A percentile compares a stretch with the other conserved stretches of the same genome.
Conservation (phyloP, 2,888 invertebrate species). For the Alentia gelatinosa region DNA sequence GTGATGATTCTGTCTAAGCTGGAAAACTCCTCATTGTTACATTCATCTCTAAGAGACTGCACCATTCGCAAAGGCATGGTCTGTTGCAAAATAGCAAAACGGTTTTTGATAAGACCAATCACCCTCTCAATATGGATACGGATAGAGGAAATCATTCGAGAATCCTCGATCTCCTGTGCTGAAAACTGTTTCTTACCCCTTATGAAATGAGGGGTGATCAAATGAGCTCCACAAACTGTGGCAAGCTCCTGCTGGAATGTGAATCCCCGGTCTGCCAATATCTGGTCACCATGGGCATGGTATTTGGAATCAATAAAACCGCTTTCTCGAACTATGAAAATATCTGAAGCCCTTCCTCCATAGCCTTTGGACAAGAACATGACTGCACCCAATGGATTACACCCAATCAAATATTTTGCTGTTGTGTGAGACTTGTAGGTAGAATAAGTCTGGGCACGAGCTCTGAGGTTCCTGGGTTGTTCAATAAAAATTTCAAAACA, state of each 20-base stretch:
- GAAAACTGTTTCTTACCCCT: slow-evolving; percentile 63
- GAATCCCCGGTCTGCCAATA: slow-evolving; percentile 66
- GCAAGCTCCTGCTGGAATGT: slow-evolving; percentile 66
- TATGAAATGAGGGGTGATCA: slow-evolving; percentile 64
- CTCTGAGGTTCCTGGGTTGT: not conserved
- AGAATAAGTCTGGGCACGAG: not conserved
- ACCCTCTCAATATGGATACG: slow-evolving; percentile 65
- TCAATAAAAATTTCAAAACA: slow-evolving; percentile 50
- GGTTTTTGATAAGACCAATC: slow-evolving; percentile 64
- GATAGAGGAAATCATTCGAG: slow-evolving; percentile 59
- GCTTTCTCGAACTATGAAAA: slow-evolving; percentile 61
- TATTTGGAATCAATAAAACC: slow-evolving; percentile 59
- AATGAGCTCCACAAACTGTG: slow-evolving; percentile 59
- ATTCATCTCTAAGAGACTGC: slow-evolving; percentile 40
- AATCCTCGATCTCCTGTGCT: slow-evolving; percentile 63
- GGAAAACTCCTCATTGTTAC: not conserved
- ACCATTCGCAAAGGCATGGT: slow-evolving; percentile 58
- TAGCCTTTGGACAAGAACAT: slow-evolving; percentile 20
- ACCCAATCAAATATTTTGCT: not conserved
- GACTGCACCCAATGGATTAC: not conserved
- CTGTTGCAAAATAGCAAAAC: slow-evolving; percentile 63
- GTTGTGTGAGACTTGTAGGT: slow-evolving; percentile 22
- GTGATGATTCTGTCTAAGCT: not conserved
- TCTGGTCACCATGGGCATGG: slow-evolving; percentile 64
- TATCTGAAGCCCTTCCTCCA: slow-evolving; percentile 52